Evolutionary conservation across 2,888 invertebrate genomes (phyloP).

Genomic region (Nezara viridula): DNA sequence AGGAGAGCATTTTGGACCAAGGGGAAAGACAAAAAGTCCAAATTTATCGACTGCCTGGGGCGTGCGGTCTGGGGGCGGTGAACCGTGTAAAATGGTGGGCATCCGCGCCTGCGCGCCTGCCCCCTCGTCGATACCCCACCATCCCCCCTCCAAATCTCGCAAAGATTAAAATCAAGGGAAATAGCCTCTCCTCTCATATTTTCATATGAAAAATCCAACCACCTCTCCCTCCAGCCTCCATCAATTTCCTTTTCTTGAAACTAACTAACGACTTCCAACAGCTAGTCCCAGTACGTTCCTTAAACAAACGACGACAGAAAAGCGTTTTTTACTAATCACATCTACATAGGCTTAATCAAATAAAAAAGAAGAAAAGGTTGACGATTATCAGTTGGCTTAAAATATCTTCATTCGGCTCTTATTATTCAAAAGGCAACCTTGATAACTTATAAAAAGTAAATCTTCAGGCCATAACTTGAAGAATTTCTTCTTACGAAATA

Average conservation of each 20-base stretch:
- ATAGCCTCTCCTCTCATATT: slow-evolving; percentile 52
- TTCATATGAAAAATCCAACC: slow-evolving; percentile 50
- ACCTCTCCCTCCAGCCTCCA: not conserved
- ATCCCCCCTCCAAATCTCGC: slow-evolving; percentile 55
- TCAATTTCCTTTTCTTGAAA: not conserved
- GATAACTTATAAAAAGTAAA: too few species aligned
- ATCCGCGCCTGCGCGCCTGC: slow-evolving; percentile 29
- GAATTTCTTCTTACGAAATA: too few species aligned
- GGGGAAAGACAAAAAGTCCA: slow-evolving; percentile 56
- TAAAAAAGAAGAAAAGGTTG: too few species aligned
- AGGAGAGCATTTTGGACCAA: slow-evolving; percentile 48
- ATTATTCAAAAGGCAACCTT: too few species aligned
- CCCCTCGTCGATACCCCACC: slow-evolving; percentile 47
- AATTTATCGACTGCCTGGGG: slow-evolving; percentile 56
- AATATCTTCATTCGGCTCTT: too few species aligned
- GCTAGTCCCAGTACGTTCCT: not conserved
- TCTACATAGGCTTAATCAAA: too few species aligned
- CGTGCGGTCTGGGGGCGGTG: slow-evolving; percentile 48
- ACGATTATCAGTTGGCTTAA: too few species aligned
- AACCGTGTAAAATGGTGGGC: slow-evolving; percentile 57
- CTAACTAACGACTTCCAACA: not conserved
- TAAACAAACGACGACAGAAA: not conserved
- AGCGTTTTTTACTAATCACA: not conserved
- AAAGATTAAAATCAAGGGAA: slow-evolving; percentile 59
- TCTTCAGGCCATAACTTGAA: too few species aligned